Conservation (phyloP, 2,113 vertebrate genomes). For the Talpa occidentalis region DNA sequence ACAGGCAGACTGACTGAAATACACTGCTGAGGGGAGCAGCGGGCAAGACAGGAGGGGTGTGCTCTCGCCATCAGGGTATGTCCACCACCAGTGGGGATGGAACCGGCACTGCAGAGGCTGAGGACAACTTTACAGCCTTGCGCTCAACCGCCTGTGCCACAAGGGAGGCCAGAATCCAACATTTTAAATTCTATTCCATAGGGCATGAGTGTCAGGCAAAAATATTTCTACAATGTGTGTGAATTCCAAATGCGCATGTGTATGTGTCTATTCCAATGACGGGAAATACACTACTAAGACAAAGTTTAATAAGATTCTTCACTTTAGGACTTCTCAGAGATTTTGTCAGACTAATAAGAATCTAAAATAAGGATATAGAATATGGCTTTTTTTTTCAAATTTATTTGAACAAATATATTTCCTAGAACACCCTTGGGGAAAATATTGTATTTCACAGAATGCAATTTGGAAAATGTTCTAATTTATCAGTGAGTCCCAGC, state of each 20-base stretch:
- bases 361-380: background rate
- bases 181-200: background rate
- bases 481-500: background rate
- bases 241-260: background rate
- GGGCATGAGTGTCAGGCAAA: background rate
- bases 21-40: too few relatives aligned
- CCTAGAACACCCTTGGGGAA: background rate
- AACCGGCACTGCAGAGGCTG: too few relatives aligned
- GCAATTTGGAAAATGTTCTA: slow-evolving; percentile 28
- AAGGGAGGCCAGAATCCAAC: too few relatives aligned
- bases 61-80: too few relatives aligned
- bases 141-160: too few relatives aligned
- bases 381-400: background rate
- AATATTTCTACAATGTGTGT: background rate
- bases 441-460: background rate
- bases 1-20: too few relatives aligned
- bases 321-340: background rate
- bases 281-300: background rate
- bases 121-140: too few relatives aligned
- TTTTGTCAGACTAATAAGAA: background rate
- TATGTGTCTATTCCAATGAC: background rate
- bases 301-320: background rate
- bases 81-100: too few relatives aligned
- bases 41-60: too few relatives aligned
- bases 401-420: slow-evolving; percentile 33